Evolutionary conservation across 2,888 invertebrate species (phyloP), one percentile per base, ranked within the genome.

Genomic region (Lepeophtheirus nordmannii): DNA sequence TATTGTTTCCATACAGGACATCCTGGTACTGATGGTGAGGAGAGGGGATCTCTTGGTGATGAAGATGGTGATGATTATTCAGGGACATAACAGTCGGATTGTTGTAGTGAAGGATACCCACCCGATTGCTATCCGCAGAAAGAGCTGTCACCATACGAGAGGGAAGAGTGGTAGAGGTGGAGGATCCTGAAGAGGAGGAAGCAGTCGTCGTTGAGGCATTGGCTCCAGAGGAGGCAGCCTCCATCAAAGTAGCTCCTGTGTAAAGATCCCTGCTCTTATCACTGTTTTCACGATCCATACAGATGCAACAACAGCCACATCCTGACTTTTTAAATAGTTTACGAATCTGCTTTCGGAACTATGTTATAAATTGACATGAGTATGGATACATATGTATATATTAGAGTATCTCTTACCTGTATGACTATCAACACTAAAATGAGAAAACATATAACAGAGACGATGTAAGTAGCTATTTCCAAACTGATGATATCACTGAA

Each of bases 51-150:
- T 30, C 30, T 30, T 30, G 30, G 30, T 30, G 30, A 30, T 30
- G 30, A 30, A 30, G 2, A 30, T 30, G 30, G 30, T 30, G 30
- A 30, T 30, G 30, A 30, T 30, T 30, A 30, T 30, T 30, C 30
- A 30, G 7, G 2, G 30, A 30, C 53, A 46, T 14, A 14, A 14
- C 53, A 5, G 53, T n/a, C 5, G 53, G 53, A 46, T 46, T 46
- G 53, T 46, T 46, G 53, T 46, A 46, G 53, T 46, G 53, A n/a
- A 46, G 53, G 53, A 46, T 46, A 46, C 53, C 53, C 53, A 46
- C 53, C 53, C 53, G 53, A 46, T 46, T 46, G 53, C 53, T 46
- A 14, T 17, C 53, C n/a, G n/a, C 17, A 5, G n/a, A n/a, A 17
- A 14, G 14, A 14, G 14, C 53, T 17, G 53, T 46, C n/a, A 46